Evolutionary conservation across 2,888 invertebrate genomes (phyloP).

Genomic region (Agrochola litura): DNA sequence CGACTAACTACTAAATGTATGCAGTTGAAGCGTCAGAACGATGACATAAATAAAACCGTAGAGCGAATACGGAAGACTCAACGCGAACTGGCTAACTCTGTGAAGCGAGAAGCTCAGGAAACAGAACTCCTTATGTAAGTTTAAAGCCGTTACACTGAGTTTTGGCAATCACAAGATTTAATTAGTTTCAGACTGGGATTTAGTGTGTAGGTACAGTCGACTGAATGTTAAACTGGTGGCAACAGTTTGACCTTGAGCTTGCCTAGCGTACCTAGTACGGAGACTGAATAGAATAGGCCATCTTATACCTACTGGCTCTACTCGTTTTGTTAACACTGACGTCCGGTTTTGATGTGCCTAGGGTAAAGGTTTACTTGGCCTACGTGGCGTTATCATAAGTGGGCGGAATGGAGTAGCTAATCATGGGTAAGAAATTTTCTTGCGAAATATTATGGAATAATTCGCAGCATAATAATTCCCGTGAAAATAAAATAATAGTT

Average conservation of each 20-base stretch:
- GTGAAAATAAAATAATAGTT: neutral
- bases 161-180: neutral
- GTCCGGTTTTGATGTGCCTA: neutral
- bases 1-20: conserved; percentile 79
- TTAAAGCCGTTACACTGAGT: neutral
- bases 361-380: neutral
- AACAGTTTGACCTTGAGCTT: neutral
- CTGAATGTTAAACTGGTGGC: neutral
- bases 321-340: neutral
- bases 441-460: neutral
- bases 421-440: neutral
- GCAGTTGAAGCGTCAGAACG: conserved; percentile 79
- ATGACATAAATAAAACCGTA: conserved; percentile 72
- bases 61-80: conserved; percentile 68
- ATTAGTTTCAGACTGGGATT: conserved; percentile 13
- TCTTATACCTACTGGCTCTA: neutral
- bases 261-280: neutral
- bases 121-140: conserved; percentile 72
- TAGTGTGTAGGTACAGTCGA: neutral
- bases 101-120: conserved; percentile 71
- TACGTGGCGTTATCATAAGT: neutral
- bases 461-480: neutral
- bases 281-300: neutral
- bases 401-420: neutral
- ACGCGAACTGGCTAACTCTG: conserved; percentile 65